Base-by-base conservation (phyloP, 2,797 vertebrate species). In the Gallinago stenura region DNA sequence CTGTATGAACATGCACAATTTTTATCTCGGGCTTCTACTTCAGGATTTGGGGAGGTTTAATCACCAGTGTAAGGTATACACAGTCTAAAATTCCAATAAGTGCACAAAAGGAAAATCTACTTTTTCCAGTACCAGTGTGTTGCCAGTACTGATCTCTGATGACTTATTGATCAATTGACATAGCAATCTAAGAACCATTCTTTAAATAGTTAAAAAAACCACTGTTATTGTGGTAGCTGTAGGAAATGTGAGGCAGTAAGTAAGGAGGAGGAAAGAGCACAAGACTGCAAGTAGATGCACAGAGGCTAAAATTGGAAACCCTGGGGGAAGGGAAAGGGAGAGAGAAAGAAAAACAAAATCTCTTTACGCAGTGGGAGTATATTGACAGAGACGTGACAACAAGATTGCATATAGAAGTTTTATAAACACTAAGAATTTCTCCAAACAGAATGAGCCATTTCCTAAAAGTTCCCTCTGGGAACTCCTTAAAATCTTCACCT, bases 381-480 rank as follows among this genome's bases (percentile, higher is more conserved):
- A 78, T 54, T 79, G 81, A 77, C 64, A 89, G 64, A 85, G 61
- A 68, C 61, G 57, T 31, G 60, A 83, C 37, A 83, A 84, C 11
- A 84, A 83, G 37, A 85, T 46, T 53, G 22, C 41, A 86, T 84
- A 45, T 22, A 35, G 24, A 73, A 39, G 56, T 41, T 78, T 81
- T 60, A 73, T 78, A 95, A 96, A 90, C 0, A 3, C 50, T 81
- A 76, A 90, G 46, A 64, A 84, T 57, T 90, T 88, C 73, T 90
- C 17, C 46, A 90, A 93, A 96, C 35, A 78, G 72, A 89, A 68
- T 26, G 87, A 89, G 37, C 30, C 20, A 82, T 82, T 94, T 89
- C 65, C 85, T 87, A 50, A 83, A 97, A 61, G 60, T 57, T 90
- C 48, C 76, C 62, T 35, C 60, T 83, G 87, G 70, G 90, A 85